Conservation (phyloP, 2,888 invertebrate species). For the Neelides folsomi region DNA sequence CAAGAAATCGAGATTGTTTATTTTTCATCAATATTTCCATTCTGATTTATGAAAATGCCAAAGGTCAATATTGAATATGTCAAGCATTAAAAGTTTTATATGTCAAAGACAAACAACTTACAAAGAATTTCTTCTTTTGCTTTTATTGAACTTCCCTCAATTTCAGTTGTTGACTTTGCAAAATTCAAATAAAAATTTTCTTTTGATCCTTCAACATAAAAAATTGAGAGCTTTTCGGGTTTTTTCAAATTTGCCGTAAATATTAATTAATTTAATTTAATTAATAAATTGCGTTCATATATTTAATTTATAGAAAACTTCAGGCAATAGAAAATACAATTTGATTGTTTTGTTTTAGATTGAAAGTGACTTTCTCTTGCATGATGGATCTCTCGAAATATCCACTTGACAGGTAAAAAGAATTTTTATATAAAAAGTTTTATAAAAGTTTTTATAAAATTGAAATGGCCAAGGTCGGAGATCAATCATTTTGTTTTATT, state of each 20-base stretch:
- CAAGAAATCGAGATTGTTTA: constrained; percentile 1
- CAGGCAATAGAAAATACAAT: background rate
- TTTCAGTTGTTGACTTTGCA: too few species aligned
- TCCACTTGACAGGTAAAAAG: constrained; percentile 42
- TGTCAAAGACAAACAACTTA: background rate
- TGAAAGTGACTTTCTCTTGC: constrained; percentile 45
- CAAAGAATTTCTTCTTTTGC: constrained; percentile 8
- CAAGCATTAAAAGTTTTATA: background rate
- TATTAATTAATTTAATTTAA: too few species aligned
- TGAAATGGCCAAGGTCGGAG: too few species aligned
- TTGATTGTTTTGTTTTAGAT: constrained; percentile 35
- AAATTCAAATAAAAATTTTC: too few species aligned
- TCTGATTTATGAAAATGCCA: background rate
- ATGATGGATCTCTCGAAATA: constrained; percentile 47
- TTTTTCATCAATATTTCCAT: background rate
- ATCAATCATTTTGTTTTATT: too few species aligned
- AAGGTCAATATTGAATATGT: background rate
- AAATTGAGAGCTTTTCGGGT: too few species aligned
- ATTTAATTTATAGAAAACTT: too few species aligned
- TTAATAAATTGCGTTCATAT: too few species aligned
- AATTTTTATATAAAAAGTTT: constrained; percentile 35
- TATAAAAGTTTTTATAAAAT: too few species aligned
- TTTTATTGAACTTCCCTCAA: too few species aligned
- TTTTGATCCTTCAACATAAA: too few species aligned
- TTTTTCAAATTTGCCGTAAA: too few species aligned